Base-by-base conservation (phyloP, 2,888 invertebrate genomes). In the Volucella bombylans region DNA sequence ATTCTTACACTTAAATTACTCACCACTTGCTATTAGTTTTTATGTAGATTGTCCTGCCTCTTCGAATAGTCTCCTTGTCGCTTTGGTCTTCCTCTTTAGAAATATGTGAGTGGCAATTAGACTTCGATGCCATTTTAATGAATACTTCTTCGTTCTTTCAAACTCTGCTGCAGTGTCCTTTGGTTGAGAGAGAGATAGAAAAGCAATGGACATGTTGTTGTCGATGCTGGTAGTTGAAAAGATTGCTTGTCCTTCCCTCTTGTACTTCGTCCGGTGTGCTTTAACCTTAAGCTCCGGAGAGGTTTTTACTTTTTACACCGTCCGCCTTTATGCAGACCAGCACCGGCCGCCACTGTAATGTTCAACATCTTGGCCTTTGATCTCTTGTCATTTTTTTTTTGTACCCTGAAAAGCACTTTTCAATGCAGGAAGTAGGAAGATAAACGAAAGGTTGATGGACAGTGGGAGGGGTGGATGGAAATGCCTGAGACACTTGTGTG, bases 61-160 rank as follows among this genome's bases (percentile, higher is more conserved):
- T 85, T 71, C 65, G 31, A 65, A 57, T 57, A 9, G 14, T 73
- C 14, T 38, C 12, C 43, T 67, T 71, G 62, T 47, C 59, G 71
- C 71, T 85, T 71, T 76, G 31, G 61, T 62, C 57, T 15, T 12
- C 80, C 14, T 38, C 12, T 49, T 67, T 71, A 4, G 49, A 72
- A 72, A 67, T 74, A 67, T 81, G 81, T 81, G 76, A 86, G 86
- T 86, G 86, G 86, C 86, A 86, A 86, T 86, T 86, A 86, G 86
- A 82, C 81, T 86, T 86, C 82, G 82, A 86, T 86, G 86, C 77
- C 78, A 78, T 86, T 85, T 82, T 86, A 86, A 86, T 86, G 82
- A 86, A 85, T 85, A 80, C 80, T 67, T 80, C 62, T 76, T 45
- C 31, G 71, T 74, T 74, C 74, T 62, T 78, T 83, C 65, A 52